Conservation (phyloP, 1,140 invertebrate genomes). For the Pseudobourletiella spinata region DNA sequence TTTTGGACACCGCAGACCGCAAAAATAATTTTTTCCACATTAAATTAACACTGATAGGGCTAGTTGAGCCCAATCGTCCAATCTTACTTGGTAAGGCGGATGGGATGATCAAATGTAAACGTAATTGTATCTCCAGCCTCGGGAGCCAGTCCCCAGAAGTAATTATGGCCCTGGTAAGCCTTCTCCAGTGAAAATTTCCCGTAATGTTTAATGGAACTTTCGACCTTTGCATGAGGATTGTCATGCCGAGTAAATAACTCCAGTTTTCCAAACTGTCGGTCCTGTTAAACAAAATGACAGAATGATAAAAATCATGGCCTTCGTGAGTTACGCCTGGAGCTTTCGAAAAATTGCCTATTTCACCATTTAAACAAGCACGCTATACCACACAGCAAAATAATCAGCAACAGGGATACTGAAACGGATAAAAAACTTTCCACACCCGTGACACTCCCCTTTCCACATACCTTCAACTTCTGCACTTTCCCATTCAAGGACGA, state of each 20-base stretch:
- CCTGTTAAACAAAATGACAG: slow-evolving; percentile 54
- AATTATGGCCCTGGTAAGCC: slow-evolving; percentile 79
- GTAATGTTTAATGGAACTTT: slow-evolving; percentile 71
- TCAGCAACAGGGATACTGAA: no score
- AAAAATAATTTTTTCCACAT: no score
- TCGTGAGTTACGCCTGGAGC: no score
- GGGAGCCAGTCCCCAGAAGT: slow-evolving; percentile 82
- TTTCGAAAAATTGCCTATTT: no score
- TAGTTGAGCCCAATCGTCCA: not conserved
- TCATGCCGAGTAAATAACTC: slow-evolving; percentile 67
- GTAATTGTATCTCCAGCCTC: slow-evolving; percentile 70
- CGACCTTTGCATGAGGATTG: slow-evolving; percentile 58
- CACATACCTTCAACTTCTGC: slow-evolving; percentile 83
- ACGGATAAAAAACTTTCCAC: no score
- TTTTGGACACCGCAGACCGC: no score
- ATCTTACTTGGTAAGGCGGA: slow-evolving; percentile 61
- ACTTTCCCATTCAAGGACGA: slow-evolving; percentile 94
- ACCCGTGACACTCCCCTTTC: no score
- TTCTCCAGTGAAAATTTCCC: slow-evolving; percentile 68
- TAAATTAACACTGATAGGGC: no score
- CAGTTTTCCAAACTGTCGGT: slow-evolving; percentile 85
- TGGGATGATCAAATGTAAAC: slow-evolving; percentile 70
- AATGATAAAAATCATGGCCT: no score
- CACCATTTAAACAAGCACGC: no score
- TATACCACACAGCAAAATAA: no score